Evolutionary conservation across 1,140 invertebrate species (phyloP), one percentile per base, ranked within the genome.

Genomic region (Halesus radiatus): DNA sequence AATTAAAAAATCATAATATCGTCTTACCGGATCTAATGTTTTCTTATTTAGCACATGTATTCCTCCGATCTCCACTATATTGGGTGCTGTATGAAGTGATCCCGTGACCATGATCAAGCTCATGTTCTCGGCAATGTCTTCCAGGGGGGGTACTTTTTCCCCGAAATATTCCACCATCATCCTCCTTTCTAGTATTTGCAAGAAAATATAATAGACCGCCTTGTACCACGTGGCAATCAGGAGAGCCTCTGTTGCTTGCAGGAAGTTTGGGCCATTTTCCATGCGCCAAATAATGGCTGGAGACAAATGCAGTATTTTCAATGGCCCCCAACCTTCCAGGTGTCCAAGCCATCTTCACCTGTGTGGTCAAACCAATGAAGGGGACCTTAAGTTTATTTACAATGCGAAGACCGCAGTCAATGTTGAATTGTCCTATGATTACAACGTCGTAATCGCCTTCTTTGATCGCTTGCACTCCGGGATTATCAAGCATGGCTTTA

Each of bases 381-480:
- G 94, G 94, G 4, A 91, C 91, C 74, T 92, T 87, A 23, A 93
- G 89, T 81, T 92, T 90, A 76, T 93, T 87, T 32, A 90, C 90
- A 10, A 95, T 86, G 7, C 90, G 91, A 66, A 94, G 85, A 83
- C 92, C 92, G 84, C 94, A 95, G 80, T 95, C 92, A 54, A 90
- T 92, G 68, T 94, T 94, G 84, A 95, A 95, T 64, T 90, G 89
- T 86, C 95, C 94, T 2, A 91, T 87, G 0, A 95, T 84, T 20
- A 94, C 89, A 0, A 95, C 82, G 85, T 95, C 94, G 78, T 92
- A 95, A 73, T 90, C 91, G 26, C 89, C 76, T 84, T 86, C 83
- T 84, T 85, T 76, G 0, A 93, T 79, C n/a, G 88, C 73, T 82
- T 89, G 87, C 0, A 92, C 87, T 62, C 85, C 77, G 20, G 85